These are phyloP conservation scores for Anhinga rufa DNA, from an alignment of 2,113 vertebrate species.

Conservation along the genomic window DNA sequence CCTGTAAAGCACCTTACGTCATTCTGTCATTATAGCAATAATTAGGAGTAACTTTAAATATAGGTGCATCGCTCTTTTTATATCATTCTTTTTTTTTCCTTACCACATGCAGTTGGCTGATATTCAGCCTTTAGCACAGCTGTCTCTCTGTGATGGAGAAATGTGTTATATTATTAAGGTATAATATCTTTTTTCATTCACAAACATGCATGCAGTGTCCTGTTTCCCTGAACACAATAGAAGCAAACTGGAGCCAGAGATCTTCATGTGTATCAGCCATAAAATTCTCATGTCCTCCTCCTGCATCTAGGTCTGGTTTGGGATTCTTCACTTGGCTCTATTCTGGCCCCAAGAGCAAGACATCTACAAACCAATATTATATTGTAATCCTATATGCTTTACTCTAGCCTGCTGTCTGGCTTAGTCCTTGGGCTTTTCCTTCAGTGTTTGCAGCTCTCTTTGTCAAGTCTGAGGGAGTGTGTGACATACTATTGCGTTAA, in stretches of 20 bases:
- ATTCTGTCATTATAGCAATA: not conserved
- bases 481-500: not conserved
- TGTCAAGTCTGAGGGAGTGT: not conserved
- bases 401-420: not conserved
- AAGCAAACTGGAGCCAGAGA: not conserved
- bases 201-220: not conserved
- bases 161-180: not conserved
- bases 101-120: not conserved
- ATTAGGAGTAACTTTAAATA: not conserved
- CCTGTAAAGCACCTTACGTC: not conserved
- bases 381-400: not conserved
- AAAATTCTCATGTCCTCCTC: not conserved
- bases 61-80: not conserved
- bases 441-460: not conserved
- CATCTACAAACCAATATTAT: not conserved
- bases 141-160: not conserved
- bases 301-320: not conserved
- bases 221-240: not conserved
- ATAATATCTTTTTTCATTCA: not conserved
- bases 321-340: not conserved
- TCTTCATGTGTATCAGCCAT: not conserved
- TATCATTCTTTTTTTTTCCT: not conserved
- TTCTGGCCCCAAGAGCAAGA: not conserved
- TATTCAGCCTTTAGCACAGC: not conserved
- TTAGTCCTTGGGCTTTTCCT: not conserved